Base-by-base conservation (phyloP, 2,888 invertebrate genomes). In the Timema podura region DNA sequence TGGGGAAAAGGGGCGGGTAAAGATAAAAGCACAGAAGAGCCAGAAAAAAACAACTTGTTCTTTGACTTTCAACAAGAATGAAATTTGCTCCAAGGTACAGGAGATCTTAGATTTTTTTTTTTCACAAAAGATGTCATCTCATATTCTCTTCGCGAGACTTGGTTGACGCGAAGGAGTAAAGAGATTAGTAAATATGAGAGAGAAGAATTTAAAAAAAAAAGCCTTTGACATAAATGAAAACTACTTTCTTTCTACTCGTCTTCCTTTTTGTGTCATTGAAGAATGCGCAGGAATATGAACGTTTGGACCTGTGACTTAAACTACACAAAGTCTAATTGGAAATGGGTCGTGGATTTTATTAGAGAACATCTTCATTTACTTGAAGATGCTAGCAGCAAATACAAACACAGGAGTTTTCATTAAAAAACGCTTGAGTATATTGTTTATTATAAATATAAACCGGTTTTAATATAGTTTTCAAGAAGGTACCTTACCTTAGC, bases 51-150 rank as follows among this genome's bases (percentile, higher is more conserved):
- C n/a, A n/a, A n/a, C n/a, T n/a, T n/a, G 59, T 59, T 44, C 46
- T 54, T 67, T 51, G 47, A 67, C 16, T 16, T 67, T 67, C 13
- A 48, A 59, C 59, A 44, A 59, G 65, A 65, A 65, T 67, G 67
- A 67, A 68, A 68, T 51, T 57, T 45, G 47, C 49, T 57, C 30
- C 15, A 68, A 68, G 49, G 45, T 48, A 51, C n/a, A 45, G 49
- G 45, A 45, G 54, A 68, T 48, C 49, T 16, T 30, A 67, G 49
- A n/a, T n/a, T n/a, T n/a, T n/a, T n/a, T n/a, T n/a, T n/a, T 65
- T 30, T 64, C 46, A 48, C 46, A 46, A 65, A 65, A 48, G 65
- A 65, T 46, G 48, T 48, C 46, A 45, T 45, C 48, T 67, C 47
- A 48, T 67, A 48, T 45, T 67, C 67, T 48, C 30, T 67, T 48